Base-by-base conservation (phyloP, 2,797 vertebrate genomes). In the Xyrichtys novacula region DNA sequence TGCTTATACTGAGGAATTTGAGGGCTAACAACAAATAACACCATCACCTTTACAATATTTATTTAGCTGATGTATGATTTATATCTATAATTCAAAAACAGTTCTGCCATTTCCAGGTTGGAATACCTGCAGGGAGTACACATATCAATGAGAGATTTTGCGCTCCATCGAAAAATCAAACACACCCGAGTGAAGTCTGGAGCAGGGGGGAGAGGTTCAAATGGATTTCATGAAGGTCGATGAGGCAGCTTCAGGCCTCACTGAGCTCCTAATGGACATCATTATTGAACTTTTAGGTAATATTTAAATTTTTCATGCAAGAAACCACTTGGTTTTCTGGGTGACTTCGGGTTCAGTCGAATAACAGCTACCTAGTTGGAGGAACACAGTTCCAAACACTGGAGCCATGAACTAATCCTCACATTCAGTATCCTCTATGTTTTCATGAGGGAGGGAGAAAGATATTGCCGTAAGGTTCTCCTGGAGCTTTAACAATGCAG, bases 81-180 rank as follows among this genome's bases (percentile, higher is more conserved):
- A 65, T 64, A 49, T 48, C 3, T 32, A 7, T 0, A 14, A 54
- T 47, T 26, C 2, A 71, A 64, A 60, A 59, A 44, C 3, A 5
- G 7, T 2, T 40, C 38, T 73, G 9, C 12, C 2, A 44, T 42
- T 64, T 62, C 19, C 26, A 59, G 34, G 28, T 47, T 57, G 14
- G 44, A 67, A 43, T 53, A 23, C 43, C 61, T 55, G 29, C 65
- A 42, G 66, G 53, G 43, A 74, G 36, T 22, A 63, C 60, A 65
- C 74, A 64, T 43, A 50, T 66, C 62, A 17, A 52, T 69, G 65
- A 72, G 60, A 76, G 47, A 74, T 76, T 74, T 72, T 76, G 55
- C 20, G 44, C 65, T 61, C 49, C 39, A 46, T 58, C 0, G 29
- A 68, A 68, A 75, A 75, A 71, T 63, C 36, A 66, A 66, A 80